Evolutionary conservation across 2,888 invertebrate species (phyloP), one percentile per base, ranked within the genome.

Genomic region (Callimorpha dominula): DNA sequence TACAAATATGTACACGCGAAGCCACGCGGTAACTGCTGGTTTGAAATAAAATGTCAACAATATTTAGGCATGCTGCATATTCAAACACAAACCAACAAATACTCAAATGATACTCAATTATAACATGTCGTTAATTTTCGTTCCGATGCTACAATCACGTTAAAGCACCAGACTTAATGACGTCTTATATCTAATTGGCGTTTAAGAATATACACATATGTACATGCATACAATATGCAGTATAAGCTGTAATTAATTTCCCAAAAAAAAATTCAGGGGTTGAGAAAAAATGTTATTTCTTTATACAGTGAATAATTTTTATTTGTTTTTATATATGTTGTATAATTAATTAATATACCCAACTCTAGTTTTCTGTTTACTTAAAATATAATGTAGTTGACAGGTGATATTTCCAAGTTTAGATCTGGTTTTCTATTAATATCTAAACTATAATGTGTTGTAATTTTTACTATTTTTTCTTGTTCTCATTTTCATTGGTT

Each of bases 401-500:
- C 11, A 50, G 15, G 12, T 50, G 50, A 31, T 60, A 5, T 12
- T 46, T 42, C 3, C 1, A 42, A 11, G n/a, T n/a, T 46, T 50
- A 69, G 69, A 69, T 63, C 69, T 69, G 69, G 20, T 50, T 31
- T 42, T 20, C 8, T 69, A 62, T 69, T 69, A 50, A 20, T 42
- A 31, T 46, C 50, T 65, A 42, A 69, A 64, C 50, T 31, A 66
- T 50, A 70, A 14, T 65, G 20, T 15, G 42, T 63, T 54, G 12
- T 31, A 20, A 42, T 50, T 43, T 67, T 40, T 65, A 20, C 52
- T 46, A 14, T 49, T 54, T 63, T 62, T 66, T 54, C 69, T 69
- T 31, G n/a, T 67, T 62, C 54, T 68, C 52, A 14, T 67, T 75
- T 73, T 67, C 68, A 72, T 75, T 73, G 80, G 80, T 79, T 81